Base-by-base conservation (phyloP, 2,113 vertebrate species). In the Sarotherodon lohbergeri region DNA sequence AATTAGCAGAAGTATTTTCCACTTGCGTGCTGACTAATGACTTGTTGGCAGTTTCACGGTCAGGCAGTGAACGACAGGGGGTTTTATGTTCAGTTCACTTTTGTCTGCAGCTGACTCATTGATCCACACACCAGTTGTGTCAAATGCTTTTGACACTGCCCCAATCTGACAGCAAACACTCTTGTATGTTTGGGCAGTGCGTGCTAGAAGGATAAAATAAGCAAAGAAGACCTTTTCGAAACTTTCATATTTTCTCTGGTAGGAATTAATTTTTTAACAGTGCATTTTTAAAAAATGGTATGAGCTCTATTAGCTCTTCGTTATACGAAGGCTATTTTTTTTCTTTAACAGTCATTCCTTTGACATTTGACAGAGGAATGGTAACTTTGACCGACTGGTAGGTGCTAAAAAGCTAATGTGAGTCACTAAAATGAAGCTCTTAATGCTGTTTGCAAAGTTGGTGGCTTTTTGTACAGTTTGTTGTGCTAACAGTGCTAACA, bases 251-350 rank as follows among this genome's bases (percentile, higher is more conserved):
- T 10, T 34, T 61, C 2, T 61, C 9, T 68, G 19, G 19, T 41
- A 68, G 36, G 3, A 68, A 71, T 71, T 9, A 16, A 71, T 43
- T 22, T 36, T 71, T 43, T 43, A 71, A 43, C n/a, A 71, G 7
- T 5, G 1, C 39, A 24, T 14, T 71, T 43, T 22, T 2, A 0
- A 24, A 24, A 71, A 71, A 71, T 13, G 3, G 2, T 71, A 14
- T 71, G 36, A 43, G 12, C 39, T 71, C 3, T 43, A 24, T 24
- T 71, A 24, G n/a, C 66, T 43, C 66, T 43, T 71, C 2, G 1
- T 43, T 43, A 43, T 43, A 71, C 16, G 19, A 43, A 24, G 36
- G n/a, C 7, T 24, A 5, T 43, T 43, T 71, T 46, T 41, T 41
- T 71, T 41, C 4, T 71, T 24, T 9, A 71, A 24, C 12, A 43